Percentiles rank a stretch among this genome's conserved stretches.
Conservation (phyloP, 2,888 invertebrate species). For the Didymodactylos carnosus region DNA sequence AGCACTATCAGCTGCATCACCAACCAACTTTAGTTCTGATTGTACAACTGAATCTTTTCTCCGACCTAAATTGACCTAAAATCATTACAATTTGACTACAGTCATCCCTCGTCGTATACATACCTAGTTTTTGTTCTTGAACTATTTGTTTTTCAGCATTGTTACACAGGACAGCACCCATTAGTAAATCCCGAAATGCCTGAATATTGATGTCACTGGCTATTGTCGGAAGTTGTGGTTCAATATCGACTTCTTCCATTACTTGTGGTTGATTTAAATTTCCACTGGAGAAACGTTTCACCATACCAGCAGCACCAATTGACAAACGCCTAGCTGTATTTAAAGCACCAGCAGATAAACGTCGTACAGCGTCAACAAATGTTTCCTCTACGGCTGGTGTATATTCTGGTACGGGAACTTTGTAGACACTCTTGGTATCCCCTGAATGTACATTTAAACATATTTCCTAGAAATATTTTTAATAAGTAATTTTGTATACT, state of each 20-base stretch:
- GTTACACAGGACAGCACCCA: background rate
- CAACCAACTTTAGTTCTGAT: background rate
- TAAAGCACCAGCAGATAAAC: background rate
- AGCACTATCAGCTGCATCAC: constrained; percentile 2
- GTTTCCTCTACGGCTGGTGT: background rate
- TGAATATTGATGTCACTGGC: background rate
- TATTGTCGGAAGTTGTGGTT: background rate
- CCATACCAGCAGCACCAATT: background rate
- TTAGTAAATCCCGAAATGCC: background rate
- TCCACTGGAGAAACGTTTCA: background rate
- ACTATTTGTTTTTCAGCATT: background rate
- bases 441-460: too few species aligned
- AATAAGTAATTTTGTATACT: too few species aligned
- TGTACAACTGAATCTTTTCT: background rate
- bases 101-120: too few species aligned
- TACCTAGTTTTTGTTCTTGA: background rate
- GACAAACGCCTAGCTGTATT: background rate
- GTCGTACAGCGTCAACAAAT: background rate
- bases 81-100: too few species aligned
- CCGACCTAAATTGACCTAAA: background rate
- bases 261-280: background rate
- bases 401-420: background rate
- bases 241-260: too few species aligned
- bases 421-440: background rate
- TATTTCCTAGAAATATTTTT: too few species aligned